These are phyloP conservation scores for Ennomos fuscantarius DNA, from an alignment of 2,888 invertebrate genomes.

Conservation along the genomic window DNA sequence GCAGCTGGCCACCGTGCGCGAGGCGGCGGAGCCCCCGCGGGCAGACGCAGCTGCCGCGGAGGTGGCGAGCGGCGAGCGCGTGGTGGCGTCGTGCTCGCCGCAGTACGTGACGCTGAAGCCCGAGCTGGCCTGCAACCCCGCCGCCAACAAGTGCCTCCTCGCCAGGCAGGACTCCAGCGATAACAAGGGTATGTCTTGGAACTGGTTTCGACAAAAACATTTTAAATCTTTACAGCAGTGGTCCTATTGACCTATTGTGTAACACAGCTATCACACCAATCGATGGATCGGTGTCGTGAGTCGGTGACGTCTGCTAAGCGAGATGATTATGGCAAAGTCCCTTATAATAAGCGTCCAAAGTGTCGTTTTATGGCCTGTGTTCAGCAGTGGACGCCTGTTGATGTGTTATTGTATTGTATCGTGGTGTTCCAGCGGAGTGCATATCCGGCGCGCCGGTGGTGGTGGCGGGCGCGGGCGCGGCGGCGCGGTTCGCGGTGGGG, in stretches of 20 bases:
- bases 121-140: constrained; percentile 65
- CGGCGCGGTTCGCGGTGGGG: constrained; percentile 50
- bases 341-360: too few species aligned
- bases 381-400: too few species aligned
- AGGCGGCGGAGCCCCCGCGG: constrained; percentile 41
- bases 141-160: constrained; percentile 69
- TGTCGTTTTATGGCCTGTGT: too few species aligned
- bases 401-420: too few species aligned
- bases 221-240: too few species aligned
- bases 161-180: constrained; percentile 50
- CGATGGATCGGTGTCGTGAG: too few species aligned
- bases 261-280: too few species aligned
- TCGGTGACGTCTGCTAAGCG: too few species aligned
- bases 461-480: constrained; percentile 42
- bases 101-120: constrained; percentile 82
- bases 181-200: constrained; percentile 48
- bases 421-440: constrained; percentile 30
- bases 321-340: too few species aligned
- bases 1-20: constrained; percentile 62
- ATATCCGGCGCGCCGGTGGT: constrained; percentile 40
- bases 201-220: too few species aligned
- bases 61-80: constrained; percentile 16
- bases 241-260: too few species aligned
- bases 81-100: constrained; percentile 58
- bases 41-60: constrained; percentile 67